Evolutionary conservation across 2,797 vertebrate species (phyloP).

Genomic region (Manis javanica): DNA sequence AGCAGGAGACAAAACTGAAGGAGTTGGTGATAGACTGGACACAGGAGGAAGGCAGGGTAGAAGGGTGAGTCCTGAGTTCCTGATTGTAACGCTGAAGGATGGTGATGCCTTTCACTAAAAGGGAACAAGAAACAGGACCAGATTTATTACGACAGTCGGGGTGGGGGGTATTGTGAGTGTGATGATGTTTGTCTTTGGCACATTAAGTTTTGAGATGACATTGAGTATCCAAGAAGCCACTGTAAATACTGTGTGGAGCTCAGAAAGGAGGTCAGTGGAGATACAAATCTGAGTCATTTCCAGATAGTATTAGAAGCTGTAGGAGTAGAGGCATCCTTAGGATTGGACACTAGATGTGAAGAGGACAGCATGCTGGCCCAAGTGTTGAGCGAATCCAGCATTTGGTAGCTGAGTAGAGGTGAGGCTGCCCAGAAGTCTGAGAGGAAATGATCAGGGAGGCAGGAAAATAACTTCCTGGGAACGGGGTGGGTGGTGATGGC

Average conservation of each 20-base stretch:
- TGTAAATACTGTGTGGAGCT: background rate
- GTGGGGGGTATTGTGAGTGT: no score
- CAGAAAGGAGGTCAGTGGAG: background rate
- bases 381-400: no score
- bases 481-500: background rate
- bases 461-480: background rate
- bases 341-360: background rate
- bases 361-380: no score
- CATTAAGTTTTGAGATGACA: background rate
- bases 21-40: no score
- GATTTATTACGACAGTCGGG: background rate
- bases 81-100: background rate
- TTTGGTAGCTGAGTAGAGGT: background rate
- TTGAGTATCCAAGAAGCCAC: background rate
- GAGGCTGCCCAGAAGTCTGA: background rate
- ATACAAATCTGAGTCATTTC: background rate
- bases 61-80: no score
- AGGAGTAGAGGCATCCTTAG: background rate
- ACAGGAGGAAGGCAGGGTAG: no score
- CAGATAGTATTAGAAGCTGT: background rate
- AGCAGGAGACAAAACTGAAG: no score
- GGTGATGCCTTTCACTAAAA: background rate
- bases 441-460: background rate
- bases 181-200: background rate
- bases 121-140: background rate